Evolutionary conservation across 2,888 invertebrate genomes (phyloP).

Genomic region (Ctenicera cuprea): DNA sequence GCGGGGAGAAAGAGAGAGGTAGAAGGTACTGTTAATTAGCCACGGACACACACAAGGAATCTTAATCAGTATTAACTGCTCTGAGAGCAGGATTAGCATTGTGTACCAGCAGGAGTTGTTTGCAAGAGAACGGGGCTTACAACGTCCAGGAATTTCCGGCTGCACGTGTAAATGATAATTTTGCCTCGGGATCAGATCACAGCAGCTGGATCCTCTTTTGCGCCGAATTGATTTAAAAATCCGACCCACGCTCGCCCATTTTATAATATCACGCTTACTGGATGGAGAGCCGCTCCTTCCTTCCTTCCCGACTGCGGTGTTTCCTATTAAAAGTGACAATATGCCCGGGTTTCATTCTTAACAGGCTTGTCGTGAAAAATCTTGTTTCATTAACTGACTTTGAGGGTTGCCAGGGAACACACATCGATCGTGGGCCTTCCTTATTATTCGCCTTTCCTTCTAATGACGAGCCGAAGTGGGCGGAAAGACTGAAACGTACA

Average conservation of each 20-base stretch:
- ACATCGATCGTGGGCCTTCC: constrained; percentile 54
- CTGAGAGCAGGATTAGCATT: constrained; percentile 50
- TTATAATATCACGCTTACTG: constrained; percentile 46
- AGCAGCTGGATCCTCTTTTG: background rate
- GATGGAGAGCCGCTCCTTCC: constrained; percentile 30
- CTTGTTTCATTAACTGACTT: constrained; percentile 73
- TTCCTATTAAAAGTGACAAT: constrained; percentile 66
- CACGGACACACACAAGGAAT: constrained; percentile 58
- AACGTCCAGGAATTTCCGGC: constrained; percentile 38
- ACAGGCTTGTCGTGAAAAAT: constrained; percentile 71
- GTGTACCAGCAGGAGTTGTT: constrained; percentile 50
- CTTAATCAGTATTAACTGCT: constrained; percentile 56
- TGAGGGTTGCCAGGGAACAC: constrained; percentile 62
- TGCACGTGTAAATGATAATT: constrained; percentile 28
- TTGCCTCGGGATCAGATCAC: constrained; percentile 15
- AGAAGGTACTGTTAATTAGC: constrained; percentile 55
- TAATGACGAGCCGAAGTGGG: constrained; percentile 37
- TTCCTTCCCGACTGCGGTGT: constrained; percentile 49
- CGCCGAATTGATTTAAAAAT: constrained; percentile 40
- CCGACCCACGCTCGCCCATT: constrained; percentile 34
- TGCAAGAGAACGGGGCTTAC: constrained; percentile 31
- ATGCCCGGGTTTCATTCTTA: constrained; percentile 68
- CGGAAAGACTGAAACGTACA: constrained; percentile 33
- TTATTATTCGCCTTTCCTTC: constrained; percentile 48
- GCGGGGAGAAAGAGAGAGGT: constrained; percentile 27